Conservation (phyloP, 1,140 invertebrate genomes). For the Phymorhynchus buccinoides region DNA sequence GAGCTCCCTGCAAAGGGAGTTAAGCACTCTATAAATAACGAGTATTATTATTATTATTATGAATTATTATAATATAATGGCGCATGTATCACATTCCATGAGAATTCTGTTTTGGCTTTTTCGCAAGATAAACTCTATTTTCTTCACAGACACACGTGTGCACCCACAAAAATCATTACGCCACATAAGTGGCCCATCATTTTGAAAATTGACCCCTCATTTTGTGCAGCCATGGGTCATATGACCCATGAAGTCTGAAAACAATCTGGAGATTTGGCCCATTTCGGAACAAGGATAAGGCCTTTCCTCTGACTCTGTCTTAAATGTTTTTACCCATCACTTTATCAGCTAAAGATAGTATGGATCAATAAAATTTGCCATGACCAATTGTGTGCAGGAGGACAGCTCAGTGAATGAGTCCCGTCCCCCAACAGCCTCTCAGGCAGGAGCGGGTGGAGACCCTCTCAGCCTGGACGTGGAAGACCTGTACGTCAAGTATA, state of each 20-base stretch:
- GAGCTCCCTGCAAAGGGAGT: too few relatives aligned
- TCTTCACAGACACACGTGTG: not conserved
- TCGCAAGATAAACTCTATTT: too few relatives aligned
- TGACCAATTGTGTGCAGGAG: slow-evolving; percentile 56
- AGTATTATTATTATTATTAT: too few relatives aligned
- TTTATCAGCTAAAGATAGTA: not conserved
- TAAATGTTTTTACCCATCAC: not conserved
- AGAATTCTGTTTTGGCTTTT: too few relatives aligned
- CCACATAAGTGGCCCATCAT: too few relatives aligned
- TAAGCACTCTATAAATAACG: too few relatives aligned
- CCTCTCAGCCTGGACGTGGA: slow-evolving; percentile 84
- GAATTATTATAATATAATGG: too few relatives aligned
- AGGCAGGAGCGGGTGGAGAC: slow-evolving; percentile 75
- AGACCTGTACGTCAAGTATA: slow-evolving; percentile 95
- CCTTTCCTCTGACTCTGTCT: not conserved
- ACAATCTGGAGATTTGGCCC: not conserved
- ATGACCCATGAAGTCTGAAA: too few relatives aligned
- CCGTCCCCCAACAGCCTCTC: slow-evolving; percentile 62
- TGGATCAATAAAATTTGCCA: not conserved
- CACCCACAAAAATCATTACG: too few relatives aligned
- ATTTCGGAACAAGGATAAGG: not conserved
- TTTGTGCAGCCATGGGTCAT: too few relatives aligned
- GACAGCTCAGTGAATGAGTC: slow-evolving; percentile 65
- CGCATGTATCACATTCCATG: too few relatives aligned
- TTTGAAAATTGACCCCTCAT: too few relatives aligned